phyloP scores from a whole-genome alignment of 1,140 invertebrate genomes.

The Formica exsecta region DNA sequence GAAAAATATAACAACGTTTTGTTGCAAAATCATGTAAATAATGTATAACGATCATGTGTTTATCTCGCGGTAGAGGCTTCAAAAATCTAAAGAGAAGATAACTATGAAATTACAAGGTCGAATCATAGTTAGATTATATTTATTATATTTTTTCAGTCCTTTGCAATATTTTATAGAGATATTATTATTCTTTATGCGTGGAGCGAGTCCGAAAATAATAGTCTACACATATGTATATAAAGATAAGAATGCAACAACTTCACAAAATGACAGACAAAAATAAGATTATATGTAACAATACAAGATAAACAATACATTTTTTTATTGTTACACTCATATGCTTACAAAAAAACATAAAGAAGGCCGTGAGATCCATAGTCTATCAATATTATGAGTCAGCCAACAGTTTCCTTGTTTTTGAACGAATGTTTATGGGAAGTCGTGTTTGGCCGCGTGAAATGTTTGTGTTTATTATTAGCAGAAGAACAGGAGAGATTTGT shows the following conservation, averaged over 20 bases:
- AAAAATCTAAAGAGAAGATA: not conserved
- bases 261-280: constrained; percentile 15
- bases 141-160: constrained; percentile 16
- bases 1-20: constrained; percentile 18
- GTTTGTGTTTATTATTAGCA: constrained; percentile 56
- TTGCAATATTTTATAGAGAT: not conserved
- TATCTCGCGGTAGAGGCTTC: not conserved
- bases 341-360: constrained; percentile 6
- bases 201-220: constrained; percentile 26
- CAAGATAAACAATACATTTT: constrained; percentile 21
- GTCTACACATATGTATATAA: not conserved
- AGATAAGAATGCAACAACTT: constrained; percentile 26
- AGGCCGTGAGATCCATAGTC: constrained; percentile 24
- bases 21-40: not conserved
- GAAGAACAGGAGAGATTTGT: not conserved
- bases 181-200: constrained; percentile 12
- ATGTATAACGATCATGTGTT: not conserved
- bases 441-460: not conserved
- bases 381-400: constrained; percentile 56
- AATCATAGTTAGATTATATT: constrained; percentile 9
- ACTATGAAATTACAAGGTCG: constrained; percentile 10
- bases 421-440: constrained; percentile 16
- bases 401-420: constrained; percentile 38
- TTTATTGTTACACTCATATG: not conserved
- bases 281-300: not conserved